Conservation (phyloP, 2,113 vertebrate genomes). For the Cettia cetti region DNA sequence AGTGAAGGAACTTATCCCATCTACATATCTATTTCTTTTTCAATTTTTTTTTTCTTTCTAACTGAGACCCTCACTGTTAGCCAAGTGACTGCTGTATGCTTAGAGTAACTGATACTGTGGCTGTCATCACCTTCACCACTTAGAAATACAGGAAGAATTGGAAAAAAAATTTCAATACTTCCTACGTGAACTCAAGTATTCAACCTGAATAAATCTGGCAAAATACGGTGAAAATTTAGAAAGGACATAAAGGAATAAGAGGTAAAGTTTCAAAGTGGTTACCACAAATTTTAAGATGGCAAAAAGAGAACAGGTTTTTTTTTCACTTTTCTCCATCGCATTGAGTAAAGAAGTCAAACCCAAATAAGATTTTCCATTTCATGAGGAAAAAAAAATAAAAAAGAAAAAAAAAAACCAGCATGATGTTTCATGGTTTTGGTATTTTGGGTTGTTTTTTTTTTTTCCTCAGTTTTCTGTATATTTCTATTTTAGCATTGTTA, state of each 20-base stretch:
- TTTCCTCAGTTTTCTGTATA: neutral
- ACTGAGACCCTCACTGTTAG: neutral
- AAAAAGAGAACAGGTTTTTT: neutral
- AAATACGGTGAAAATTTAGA: neutral
- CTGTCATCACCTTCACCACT: neutral
- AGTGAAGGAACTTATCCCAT: neutral
- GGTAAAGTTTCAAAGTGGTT: neutral
- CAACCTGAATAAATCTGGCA: neutral
- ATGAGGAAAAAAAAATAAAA: too few species aligned
- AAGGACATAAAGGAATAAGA: neutral
- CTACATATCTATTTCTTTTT: fast-evolving
- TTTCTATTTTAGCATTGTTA: neutral
- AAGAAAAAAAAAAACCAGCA: too few species aligned
- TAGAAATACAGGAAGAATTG: neutral
- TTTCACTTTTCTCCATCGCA: neutral
- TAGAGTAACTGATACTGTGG: neutral
- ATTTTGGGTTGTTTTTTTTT: neutral
- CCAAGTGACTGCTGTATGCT: neutral
- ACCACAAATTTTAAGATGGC: neutral
- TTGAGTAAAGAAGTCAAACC: neutral
- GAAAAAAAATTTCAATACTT: neutral
- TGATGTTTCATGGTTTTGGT: neutral
- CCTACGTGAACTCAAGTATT: neutral
- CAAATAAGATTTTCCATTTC: neutral
- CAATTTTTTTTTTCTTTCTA: neutral